Conservation (phyloP, 2,113 vertebrate species). For the Nesospiza acunhae region DNA sequence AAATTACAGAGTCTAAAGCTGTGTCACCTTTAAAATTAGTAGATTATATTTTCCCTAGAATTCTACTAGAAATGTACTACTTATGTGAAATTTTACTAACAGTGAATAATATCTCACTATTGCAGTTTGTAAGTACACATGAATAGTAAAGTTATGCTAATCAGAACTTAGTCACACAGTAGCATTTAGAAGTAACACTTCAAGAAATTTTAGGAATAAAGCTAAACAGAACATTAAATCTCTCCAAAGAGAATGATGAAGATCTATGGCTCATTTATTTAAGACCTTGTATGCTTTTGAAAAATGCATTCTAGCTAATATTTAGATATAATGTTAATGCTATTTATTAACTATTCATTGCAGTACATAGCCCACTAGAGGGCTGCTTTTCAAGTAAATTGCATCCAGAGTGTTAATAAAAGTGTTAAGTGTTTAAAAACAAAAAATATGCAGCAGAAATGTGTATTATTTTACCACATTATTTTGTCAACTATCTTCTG, state of each 20-base stretch:
- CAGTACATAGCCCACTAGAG: slow-evolving; percentile 59
- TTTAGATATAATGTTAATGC: slow-evolving; percentile 42
- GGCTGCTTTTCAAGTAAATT: slow-evolving; percentile 66
- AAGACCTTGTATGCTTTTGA: slow-evolving; percentile 31
- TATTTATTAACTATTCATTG: slow-evolving; percentile 64
- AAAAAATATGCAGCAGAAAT: background rate
- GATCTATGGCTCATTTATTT: slow-evolving; percentile 44
- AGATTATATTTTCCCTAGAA: background rate
- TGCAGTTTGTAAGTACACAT: background rate
- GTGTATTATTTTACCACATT: background rate
- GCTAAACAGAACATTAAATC: slow-evolving; percentile 32
- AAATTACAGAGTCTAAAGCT: background rate
- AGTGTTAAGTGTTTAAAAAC: slow-evolving; percentile 4
- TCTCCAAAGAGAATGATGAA: slow-evolving; percentile 10
- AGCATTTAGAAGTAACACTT: background rate
- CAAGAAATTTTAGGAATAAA: background rate
- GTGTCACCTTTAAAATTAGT: background rate
- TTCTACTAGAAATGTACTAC: background rate
- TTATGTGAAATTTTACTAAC: background rate
- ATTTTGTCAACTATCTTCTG: slow-evolving; percentile 4
- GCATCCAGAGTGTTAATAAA: slow-evolving; percentile 42
- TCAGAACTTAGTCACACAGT: background rate
- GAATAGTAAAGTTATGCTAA: background rate
- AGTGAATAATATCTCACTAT: background rate
- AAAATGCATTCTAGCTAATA: slow-evolving; percentile 50